A percentile compares a stretch with the other conserved stretches of the same genome.
Conservation (phyloP, 2,888 invertebrate species). For the Plebejus anna region DNA sequence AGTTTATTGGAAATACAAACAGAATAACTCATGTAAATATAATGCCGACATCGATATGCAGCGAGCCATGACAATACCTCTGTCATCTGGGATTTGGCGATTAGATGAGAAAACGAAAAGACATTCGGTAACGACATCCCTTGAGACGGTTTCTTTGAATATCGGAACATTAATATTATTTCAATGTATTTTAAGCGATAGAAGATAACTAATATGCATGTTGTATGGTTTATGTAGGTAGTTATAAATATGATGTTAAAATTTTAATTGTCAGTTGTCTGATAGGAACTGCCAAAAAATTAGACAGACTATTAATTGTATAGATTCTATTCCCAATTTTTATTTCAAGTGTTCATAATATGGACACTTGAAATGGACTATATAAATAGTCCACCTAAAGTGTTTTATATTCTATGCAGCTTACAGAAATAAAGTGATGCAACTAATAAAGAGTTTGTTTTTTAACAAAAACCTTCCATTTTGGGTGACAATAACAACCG, state of each 20-base stretch:
- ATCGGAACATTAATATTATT: constrained; percentile 21
- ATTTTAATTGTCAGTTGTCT: too few species aligned
- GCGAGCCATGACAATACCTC: constrained; percentile 25
- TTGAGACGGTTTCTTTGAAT: constrained; percentile 23
- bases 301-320: too few species aligned
- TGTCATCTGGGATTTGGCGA: constrained; percentile 29
- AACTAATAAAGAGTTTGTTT: not conserved
- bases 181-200: constrained; percentile 1
- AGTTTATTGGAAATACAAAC: constrained; percentile 15
- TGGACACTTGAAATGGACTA: too few species aligned
- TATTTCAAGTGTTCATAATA: not conserved
- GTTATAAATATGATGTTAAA: too few species aligned
- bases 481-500: not conserved
- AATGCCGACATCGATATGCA: constrained; percentile 19
- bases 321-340: too few species aligned
- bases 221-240: too few species aligned
- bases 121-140: constrained; percentile 22
- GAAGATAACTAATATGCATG: too few species aligned
- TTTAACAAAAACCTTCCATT: not conserved
- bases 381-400: too few species aligned
- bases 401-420: not conserved
- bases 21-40: constrained; percentile 24
- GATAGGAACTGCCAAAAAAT: not conserved
- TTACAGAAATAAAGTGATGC: not conserved
- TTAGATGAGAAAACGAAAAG: constrained; percentile 27